A percentile compares a stretch with the other conserved stretches of the same genome.
Conservation (phyloP, 1,140 invertebrate genomes). For the Drosophila leontia region DNA sequence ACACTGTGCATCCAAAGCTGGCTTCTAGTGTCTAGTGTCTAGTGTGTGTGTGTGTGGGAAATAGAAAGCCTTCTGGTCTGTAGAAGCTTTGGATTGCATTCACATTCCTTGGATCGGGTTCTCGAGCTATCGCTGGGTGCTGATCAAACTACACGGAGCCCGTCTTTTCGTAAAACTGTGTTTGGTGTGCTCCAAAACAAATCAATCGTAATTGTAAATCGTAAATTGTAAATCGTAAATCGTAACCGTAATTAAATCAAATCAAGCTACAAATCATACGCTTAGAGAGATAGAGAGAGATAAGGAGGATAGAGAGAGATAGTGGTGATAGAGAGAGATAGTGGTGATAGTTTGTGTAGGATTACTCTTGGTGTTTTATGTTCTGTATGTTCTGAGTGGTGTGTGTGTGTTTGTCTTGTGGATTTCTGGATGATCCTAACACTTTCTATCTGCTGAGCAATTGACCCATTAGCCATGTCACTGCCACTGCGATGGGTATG, state of each 20-base stretch:
- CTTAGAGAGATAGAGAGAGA: slow-evolving; percentile 30
- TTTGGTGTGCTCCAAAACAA: slow-evolving; percentile 66
- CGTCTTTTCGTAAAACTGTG: slow-evolving; percentile 28
- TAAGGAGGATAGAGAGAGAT: slow-evolving; percentile 30
- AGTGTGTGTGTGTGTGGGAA: slow-evolving; percentile 22
- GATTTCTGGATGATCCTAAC: slow-evolving; percentile 36
- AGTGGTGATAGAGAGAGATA: slow-evolving; percentile 32
- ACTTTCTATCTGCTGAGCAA: slow-evolving; percentile 73
- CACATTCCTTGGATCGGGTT: slow-evolving; percentile 40
- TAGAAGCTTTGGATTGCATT: slow-evolving; percentile 48
- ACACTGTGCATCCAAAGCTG: slow-evolving; percentile 48
- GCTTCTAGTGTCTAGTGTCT: slow-evolving; percentile 13
- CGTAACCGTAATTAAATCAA: slow-evolving; percentile 51
- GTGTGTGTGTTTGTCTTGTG: slow-evolving; percentile 9
- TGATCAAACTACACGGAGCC: slow-evolving; percentile 45
- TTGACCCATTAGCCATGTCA: slow-evolving; percentile 69
- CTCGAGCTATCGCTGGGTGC: slow-evolving; percentile 31
- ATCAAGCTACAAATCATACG: slow-evolving; percentile 67
- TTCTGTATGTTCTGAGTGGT: slow-evolving; percentile 21
- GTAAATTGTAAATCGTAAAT: slow-evolving; percentile 8
- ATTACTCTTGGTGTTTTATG: slow-evolving; percentile 28
- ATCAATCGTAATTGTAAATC: slow-evolving; percentile 31
- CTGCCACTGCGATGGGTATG: slow-evolving; percentile 66
- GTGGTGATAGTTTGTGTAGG: slow-evolving; percentile 42
- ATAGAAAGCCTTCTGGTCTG: slow-evolving; percentile 44